These are phyloP conservation scores for Osmerus mordax DNA, from an alignment of 2,113 vertebrate genomes.

Conservation along the genomic window DNA sequence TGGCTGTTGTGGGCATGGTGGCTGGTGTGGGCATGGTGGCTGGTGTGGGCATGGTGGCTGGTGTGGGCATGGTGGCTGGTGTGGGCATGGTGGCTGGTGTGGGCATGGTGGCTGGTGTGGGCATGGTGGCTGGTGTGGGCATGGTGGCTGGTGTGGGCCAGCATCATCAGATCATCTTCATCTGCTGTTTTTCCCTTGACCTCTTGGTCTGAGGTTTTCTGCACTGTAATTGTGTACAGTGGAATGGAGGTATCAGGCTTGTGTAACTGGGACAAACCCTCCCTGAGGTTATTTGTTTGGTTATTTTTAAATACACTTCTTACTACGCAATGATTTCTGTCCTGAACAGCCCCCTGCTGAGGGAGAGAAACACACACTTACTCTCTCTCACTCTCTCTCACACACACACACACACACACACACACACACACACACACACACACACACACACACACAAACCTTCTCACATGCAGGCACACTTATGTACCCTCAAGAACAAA, in stretches of 20 bases:
- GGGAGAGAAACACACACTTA: not conserved
- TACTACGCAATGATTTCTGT: not conserved
- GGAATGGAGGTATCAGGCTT: not conserved
- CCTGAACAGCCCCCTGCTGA: not conserved
- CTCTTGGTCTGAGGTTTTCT: not conserved
- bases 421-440: not conserved
- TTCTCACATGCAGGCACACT: not conserved
- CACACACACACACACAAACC: not conserved
- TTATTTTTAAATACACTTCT: constrained; percentile 7
- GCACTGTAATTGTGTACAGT: not conserved
- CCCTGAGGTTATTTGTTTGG: not conserved
- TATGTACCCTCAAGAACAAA: not conserved
- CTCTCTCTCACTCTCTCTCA: not conserved
- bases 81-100: too few relatives aligned
- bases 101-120: too few relatives aligned
- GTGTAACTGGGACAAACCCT: not conserved
- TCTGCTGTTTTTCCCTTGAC: not conserved
- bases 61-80: too few relatives aligned
- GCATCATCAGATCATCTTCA: not conserved
- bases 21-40: too few relatives aligned
- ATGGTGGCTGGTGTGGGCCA: too few relatives aligned
- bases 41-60: too few relatives aligned
- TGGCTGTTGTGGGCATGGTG: too few relatives aligned
- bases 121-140: too few relatives aligned
- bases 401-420: not conserved